Evolutionary conservation across 1,140 invertebrate genomes (phyloP), one percentile per base, ranked within the genome.

Genomic region (Tetramorium alpestre): DNA sequence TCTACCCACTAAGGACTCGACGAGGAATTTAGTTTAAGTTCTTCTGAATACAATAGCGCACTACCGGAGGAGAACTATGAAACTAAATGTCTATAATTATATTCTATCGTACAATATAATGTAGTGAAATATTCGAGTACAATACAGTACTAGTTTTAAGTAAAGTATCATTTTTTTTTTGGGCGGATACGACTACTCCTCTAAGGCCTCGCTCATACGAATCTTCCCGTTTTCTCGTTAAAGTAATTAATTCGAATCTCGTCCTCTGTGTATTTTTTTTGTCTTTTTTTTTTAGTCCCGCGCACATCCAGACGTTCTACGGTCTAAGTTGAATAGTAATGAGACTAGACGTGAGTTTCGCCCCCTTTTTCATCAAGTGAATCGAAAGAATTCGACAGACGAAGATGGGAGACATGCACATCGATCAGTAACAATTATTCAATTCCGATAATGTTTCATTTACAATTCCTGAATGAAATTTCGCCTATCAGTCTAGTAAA

Each of bases 161-260:
- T 93, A 90, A 92, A 93, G 90, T 93, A 89, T 92, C 62, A 33
- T 80, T 78, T 75, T 75, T 72, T 54, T 73, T 82, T 94, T 95
- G 95, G 95, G 95, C 94, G 94, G 94, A 95, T 95, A 94, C 92
- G 92, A 94, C 94, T 95, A 95, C 92, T 93, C 92, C 95, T 81
- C 77, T 95, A 95, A 95, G 95, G 95, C 95, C 95, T 95, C 95
- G 89, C 95, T 95, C 93, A 94, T 94, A 65, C 8, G 87, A 95
- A 95, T 92, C 93, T 90, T 93, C 90, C 93, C 41, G 22, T 22
- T 70, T 25, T 70, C 22, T 56, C 41, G 7, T 81, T n/a, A 81
- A 80, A 69, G 64, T 81, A 67, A 56, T 78, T 69, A 54, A 81
- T 41, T 81, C n/a, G 51, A 47, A 54, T 58, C 51, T 38, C 18